phyloP scores from a whole-genome alignment of 2,797 vertebrate species.

The Phrynocephalus vlangalii region DNA sequence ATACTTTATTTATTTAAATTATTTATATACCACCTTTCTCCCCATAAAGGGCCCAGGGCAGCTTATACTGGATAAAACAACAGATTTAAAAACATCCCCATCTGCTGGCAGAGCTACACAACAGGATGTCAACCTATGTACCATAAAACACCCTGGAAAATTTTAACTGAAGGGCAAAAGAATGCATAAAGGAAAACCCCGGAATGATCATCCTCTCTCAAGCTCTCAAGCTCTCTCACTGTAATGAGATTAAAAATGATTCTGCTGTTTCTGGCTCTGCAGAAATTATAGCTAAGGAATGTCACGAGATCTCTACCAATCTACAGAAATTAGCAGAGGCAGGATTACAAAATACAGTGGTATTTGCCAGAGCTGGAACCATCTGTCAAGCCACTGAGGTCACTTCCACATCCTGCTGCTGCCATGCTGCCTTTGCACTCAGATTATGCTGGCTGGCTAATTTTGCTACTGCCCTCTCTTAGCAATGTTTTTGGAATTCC shows the following conservation, averaged over 20 bases:
- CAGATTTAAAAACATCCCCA: not conserved
- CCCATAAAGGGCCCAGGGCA: too few species aligned
- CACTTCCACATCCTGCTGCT: not conserved
- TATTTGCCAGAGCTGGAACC: not conserved
- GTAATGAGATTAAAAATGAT: not conserved
- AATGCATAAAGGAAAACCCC: too few species aligned
- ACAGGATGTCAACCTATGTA: too few species aligned
- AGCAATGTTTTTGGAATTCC: not conserved
- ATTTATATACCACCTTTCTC: too few species aligned
- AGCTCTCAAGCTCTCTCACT: not conserved
- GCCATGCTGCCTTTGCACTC: not conserved
- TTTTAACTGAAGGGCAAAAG: not conserved
- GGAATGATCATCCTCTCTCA: not conserved
- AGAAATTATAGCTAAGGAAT: not conserved
- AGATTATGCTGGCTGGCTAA: not conserved
- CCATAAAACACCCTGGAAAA: not conserved
- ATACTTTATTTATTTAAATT: too few species aligned
- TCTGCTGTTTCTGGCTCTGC: not conserved
- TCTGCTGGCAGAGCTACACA: too few species aligned
- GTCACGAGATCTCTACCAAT: not conserved
- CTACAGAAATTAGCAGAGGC: not conserved
- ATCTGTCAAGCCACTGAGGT: too few species aligned
- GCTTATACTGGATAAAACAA: too few species aligned
- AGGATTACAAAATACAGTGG: not conserved
- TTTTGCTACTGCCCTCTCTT: not conserved